phyloP scores from a whole-genome alignment of 2,888 invertebrate species.

The Trilocha varians region DNA sequence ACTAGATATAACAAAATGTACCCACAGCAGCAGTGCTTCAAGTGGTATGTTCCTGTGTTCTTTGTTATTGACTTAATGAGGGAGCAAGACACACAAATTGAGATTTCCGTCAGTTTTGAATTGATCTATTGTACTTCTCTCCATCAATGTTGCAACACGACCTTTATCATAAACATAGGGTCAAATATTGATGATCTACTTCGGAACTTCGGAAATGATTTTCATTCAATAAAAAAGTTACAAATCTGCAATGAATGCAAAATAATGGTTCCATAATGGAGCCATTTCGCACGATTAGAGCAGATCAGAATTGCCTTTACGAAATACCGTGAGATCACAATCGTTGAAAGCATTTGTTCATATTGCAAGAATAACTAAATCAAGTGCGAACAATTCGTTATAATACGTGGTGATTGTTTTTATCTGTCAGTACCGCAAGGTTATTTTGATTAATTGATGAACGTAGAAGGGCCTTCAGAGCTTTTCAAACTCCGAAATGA shows the following conservation, averaged over 20 bases:
- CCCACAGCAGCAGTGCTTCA: constrained; percentile 9
- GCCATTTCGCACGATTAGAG: not conserved
- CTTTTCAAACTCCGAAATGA: not conserved
- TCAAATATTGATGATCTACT: too few relatives aligned
- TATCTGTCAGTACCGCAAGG: constrained; percentile 30
- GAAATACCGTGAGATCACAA: constrained; percentile 18
- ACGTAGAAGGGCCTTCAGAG: not conserved
- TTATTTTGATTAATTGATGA: constrained; percentile 23
- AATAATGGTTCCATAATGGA: too few relatives aligned
- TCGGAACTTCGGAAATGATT: too few relatives aligned
- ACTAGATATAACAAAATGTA: too few relatives aligned
- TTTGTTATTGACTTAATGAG: constrained; percentile 45
- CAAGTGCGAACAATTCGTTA: constrained; percentile 19
- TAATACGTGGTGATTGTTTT: constrained; percentile 21
- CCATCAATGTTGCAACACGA: too few relatives aligned
- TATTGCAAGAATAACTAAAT: constrained; percentile 14
- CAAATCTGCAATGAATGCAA: too few relatives aligned
- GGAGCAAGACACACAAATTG: constrained; percentile 46
- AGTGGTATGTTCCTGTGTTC: constrained; percentile 50
- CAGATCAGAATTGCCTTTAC: not conserved
- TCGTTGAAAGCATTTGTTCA: constrained; percentile 8
- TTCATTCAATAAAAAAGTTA: too few relatives aligned
- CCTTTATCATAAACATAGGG: too few relatives aligned
- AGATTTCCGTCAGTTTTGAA: constrained; percentile 49
- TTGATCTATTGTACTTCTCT: constrained; percentile 19